Base-by-base conservation (phyloP, 2,797 vertebrate species). In the Steatocranus sp. region DNA sequence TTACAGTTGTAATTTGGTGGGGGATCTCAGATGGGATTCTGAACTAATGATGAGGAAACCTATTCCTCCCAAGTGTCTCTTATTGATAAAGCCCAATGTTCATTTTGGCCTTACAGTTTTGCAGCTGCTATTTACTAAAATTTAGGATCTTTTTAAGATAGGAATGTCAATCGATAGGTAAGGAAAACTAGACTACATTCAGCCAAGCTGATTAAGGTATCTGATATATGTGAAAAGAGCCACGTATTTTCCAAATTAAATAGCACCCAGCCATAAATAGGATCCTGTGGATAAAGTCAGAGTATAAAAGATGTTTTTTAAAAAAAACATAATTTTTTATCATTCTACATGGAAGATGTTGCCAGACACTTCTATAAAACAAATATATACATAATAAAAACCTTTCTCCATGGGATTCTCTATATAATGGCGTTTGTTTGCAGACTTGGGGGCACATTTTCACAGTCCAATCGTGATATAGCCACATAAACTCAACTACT, bases 181-280 rank as follows among this genome's bases (percentile, higher is more conserved):
- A 70, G 15, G 38, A 2, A 70, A 27, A 18, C 23, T 70, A 70
- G 15, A 70, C 66, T 70, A 30, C 23, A 17, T 30, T 46, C 10
- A 46, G 10, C 66, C 41, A 70, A 27, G 15, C 15, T 46, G 20
- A 7, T 5, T 20, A 63, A 63, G 6, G 1, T 68, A 68, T 25
- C 1, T 10, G 20, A 17, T 43, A 41, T 68, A 68, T 41, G n/a
- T 68, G 1, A 27, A 43, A 68, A 43, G 38, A 1, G 4, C 0
- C 36, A 17, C 5, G 0, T 15, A 43, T 46, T 46, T 70, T 70
- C 2, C 7, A 3, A 27, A 41, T 68, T 11, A 70, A 27, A 25
- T 46, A 7, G 11, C 34, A 14, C 11, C 3, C n/a, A 38, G 58
- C 2, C 34, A 9, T 38, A 41, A 41, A 23, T 41, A 23, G 20